Evolutionary conservation across 2,797 vertebrate genomes (phyloP), one percentile per base, ranked within the genome.

Genomic region (Acrossocheilus wenchowensis): DNA sequence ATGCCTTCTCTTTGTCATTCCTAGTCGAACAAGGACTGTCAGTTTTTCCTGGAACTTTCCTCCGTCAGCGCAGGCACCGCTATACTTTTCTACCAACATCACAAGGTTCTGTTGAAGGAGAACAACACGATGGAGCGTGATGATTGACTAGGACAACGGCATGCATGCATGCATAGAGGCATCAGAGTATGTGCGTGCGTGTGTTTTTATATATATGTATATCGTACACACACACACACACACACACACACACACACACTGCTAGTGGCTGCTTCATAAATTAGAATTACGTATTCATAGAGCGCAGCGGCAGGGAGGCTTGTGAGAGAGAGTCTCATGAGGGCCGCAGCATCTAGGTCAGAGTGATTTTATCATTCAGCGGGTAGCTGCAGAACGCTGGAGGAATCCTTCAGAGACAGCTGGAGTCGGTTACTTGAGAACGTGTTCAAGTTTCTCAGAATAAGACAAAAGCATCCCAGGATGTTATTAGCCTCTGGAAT

Each of bases 281-380:
- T 91, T 91, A 89, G 88, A 88, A 90, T 90, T 87, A 89, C 75
- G 79, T 60, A 80, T 88, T 69, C 86, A 87, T 82, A 80, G 83
- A 78, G 52, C 34, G n/a, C 78, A 62, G 77, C 72, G 75, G 86
- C 57, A 84, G 83, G 69, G 77, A 86, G 81, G 68, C 75, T 78
- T 82, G 77, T 83, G 82, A 74, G 57, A 87, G 85, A 84, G 64
- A 89, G 90, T 93, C 91, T 93, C 90, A 89, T 89, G 91, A 92
- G 92, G 88, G 90, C 89, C 85, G 83, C 90, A 85, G 91, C 92
- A 93, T 93, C 91, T 94, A 93, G 92, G 93, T 93, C 93, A 94
- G 87, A 87, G 52, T 84, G 85, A 91, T 89, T 90, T 92, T 92
- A 88, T 93, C 90, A 87, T 89, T 88, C 90, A 85, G 86, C 82